Evolutionary conservation across 2,113 vertebrate species (phyloP), one percentile per base, ranked within the genome.

Genomic region (Corydoras sp.): DNA sequence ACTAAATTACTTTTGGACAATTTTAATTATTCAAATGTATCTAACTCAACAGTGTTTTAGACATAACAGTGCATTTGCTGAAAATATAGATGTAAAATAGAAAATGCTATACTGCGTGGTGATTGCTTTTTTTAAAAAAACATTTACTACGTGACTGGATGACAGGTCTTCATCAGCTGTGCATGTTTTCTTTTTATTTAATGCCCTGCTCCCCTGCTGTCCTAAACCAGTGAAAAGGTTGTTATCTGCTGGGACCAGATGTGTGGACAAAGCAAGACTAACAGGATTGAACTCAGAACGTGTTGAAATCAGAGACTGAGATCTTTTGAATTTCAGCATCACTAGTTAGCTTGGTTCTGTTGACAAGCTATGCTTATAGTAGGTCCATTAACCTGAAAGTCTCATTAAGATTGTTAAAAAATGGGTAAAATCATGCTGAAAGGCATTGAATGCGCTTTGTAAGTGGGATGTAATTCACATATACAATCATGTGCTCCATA

Each of bases 221-320:
- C 32, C n/a, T 10, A 13, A 10, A 9, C 13, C 9, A 48, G 10
- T 50, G 62, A 53, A 60, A 68, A 70, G 8, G 48, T 18, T 9
- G 59, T 80, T 80, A 75, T 72, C 69, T 69, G 29, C 58, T 58
- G 8, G 18, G 53, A 49, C 51, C 73, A 79, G 69, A 48, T 35
- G 55, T 53, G 65, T 75, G 65, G 54, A 59, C 14, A 29, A 29
- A 75, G 65, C 60, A 50, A 65, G 69, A 75, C 65, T 12, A 62
- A 69, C 65, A 72, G 65, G 73, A 79, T 69, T 72, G 65, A 63
- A 12, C 7, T 9, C 13, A 24, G 43, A 70, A 69, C 48, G 32
- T 69, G 72, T 53, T 69, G 56, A n/a, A 72, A 69, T 69, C 55
- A 12, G 54, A 62, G 35, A 50, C 58, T 31, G 51, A 53, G 65